Percentiles rank a stretch among this genome's conserved stretches.
phyloP scores from a whole-genome alignment of 1,140 invertebrate genomes.

The Euwallacea fornicatus region DNA sequence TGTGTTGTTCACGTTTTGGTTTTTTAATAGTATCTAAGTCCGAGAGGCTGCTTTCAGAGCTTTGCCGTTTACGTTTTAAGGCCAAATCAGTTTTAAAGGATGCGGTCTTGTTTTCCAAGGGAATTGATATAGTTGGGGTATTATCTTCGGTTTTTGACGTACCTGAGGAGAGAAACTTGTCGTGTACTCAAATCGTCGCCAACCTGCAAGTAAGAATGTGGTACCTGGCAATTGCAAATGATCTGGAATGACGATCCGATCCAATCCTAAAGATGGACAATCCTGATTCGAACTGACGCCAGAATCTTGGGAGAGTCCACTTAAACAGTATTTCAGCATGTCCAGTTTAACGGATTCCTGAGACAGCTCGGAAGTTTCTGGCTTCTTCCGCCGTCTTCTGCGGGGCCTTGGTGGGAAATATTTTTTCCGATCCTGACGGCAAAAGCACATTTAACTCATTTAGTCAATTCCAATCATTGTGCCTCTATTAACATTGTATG shows the following conservation, averaged over 20 bases:
- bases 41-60: slow-evolving; percentile 44
- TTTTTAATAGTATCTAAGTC: slow-evolving; percentile 40
- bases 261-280: slow-evolving; percentile 41
- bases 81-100: neutral
- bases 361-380: slow-evolving; percentile 22
- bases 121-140: neutral
- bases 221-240: slow-evolving; percentile 37
- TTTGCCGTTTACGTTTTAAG: slow-evolving; percentile 38
- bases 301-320: slow-evolving; percentile 45
- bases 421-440: slow-evolving; percentile 62
- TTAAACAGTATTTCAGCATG: slow-evolving; percentile 45
- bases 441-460: slow-evolving; percentile 33
- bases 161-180: slow-evolving; percentile 2
- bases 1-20: slow-evolving; percentile 20
- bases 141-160: slow-evolving; percentile 13
- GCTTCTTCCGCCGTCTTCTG: slow-evolving; percentile 50
- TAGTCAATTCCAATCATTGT: no score
- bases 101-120: neutral
- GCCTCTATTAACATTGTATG: no score
- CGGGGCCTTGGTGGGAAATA: slow-evolving; percentile 66
- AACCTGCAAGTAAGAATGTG: neutral
- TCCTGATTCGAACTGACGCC: slow-evolving; percentile 46
- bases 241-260: slow-evolving; percentile 45
- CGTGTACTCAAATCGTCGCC: neutral
- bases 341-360: slow-evolving; percentile 42